Conservation (phyloP, 2,888 invertebrate genomes). For the Tiliacea aurago region DNA sequence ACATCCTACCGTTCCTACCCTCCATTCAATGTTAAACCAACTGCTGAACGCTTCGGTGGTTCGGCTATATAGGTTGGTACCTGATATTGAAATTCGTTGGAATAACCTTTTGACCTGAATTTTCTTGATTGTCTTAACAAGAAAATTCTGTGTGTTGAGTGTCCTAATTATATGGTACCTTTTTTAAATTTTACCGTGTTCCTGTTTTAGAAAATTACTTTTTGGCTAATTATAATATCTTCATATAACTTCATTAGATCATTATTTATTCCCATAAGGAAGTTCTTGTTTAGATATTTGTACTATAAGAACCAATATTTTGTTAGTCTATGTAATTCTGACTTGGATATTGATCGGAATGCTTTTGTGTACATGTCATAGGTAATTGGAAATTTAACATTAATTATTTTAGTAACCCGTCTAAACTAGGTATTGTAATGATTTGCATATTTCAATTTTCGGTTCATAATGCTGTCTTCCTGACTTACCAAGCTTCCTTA, state of each 20-base stretch:
- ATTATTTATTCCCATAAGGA: not conserved
- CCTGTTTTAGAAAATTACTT: not conserved
- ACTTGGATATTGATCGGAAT: not conserved
- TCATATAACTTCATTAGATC: not conserved
- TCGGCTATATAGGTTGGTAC: slow-evolving; percentile 12
- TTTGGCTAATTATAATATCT: too few species aligned
- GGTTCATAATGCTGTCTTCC: not conserved
- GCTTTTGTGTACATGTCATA: not conserved
- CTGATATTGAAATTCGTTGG: slow-evolving; percentile 57
- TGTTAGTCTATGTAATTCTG: not conserved
- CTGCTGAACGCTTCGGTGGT: slow-evolving; percentile 62
- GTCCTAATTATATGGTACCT: too few species aligned
- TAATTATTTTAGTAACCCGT: not conserved
- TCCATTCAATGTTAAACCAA: slow-evolving; percentile 75
- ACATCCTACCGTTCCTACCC: slow-evolving; percentile 67
- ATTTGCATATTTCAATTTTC: not conserved
- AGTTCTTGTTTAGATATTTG: slow-evolving; percentile 11
- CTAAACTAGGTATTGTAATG: not conserved
- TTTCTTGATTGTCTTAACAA: not conserved
- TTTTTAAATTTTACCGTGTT: not conserved
- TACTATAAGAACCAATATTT: slow-evolving; percentile 12
- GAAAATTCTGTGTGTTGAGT: too few species aligned
- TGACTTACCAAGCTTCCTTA: not conserved
- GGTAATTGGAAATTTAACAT: not conserved
- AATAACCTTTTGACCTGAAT: slow-evolving; percentile 54